A percentile compares a stretch with the other conserved stretches of the same genome.
These are phyloP conservation scores for Cyprinodon tularosa DNA, from an alignment of 2,113 vertebrate species.

Conservation along the genomic window DNA sequence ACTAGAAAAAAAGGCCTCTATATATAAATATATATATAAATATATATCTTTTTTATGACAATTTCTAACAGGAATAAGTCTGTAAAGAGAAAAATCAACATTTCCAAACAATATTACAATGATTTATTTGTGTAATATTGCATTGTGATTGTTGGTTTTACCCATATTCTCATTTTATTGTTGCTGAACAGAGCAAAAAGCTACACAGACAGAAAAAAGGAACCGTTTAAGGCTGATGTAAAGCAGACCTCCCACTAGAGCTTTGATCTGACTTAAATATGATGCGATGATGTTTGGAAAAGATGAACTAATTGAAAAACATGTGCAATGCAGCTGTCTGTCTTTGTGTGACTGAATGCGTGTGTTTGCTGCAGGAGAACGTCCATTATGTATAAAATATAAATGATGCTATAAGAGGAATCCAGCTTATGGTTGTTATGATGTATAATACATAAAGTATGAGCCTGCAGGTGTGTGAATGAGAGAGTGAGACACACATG, in stretches of 20 bases:
- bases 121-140: conserved; percentile 61
- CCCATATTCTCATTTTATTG: conserved; percentile 64
- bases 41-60: conserved; percentile 77
- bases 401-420: conserved; percentile 54
- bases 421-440: conserved; percentile 52
- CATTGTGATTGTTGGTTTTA: conserved; percentile 66
- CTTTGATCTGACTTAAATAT: conserved; percentile 42
- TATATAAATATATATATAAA: conserved; percentile 64
- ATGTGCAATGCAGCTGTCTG: conserved; percentile 65
- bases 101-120: conserved; percentile 65
- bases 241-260: conserved; percentile 59
- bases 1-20: conserved; percentile 45
- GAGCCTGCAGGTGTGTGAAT: conserved; percentile 29
- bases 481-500: conserved; percentile 53
- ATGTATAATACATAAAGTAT: conserved; percentile 59
- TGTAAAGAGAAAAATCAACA: conserved; percentile 71
- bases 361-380: conserved; percentile 35
- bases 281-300: conserved; percentile 40
- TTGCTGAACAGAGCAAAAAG: conserved; percentile 48
- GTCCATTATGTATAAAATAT: conserved; percentile 43
- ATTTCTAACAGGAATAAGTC: conserved; percentile 76
- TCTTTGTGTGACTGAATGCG: conserved; percentile 41
- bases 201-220: conserved; percentile 37
- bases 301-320: conserved; percentile 31
- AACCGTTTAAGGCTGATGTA: conserved; percentile 30